These are phyloP conservation scores for Panopea generosa DNA, from an alignment of 2,888 invertebrate species.

Conservation along the genomic window DNA sequence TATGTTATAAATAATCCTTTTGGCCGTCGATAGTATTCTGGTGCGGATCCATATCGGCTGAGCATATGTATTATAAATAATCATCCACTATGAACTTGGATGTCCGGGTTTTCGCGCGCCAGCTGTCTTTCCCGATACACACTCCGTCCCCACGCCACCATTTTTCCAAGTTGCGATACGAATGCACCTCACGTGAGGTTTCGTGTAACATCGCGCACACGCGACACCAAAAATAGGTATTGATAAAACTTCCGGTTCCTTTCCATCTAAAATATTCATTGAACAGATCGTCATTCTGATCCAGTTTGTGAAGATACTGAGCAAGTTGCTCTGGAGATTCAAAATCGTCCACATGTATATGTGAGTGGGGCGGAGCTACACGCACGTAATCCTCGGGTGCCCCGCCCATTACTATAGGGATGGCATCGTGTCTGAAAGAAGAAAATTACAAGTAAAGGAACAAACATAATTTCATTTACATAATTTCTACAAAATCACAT, in stretches of 20 bases:
- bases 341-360: conserved; percentile 98
- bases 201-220: conserved; percentile 89
- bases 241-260: conserved; percentile 97
- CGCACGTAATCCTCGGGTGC: conserved; percentile 95
- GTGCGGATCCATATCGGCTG: no score
- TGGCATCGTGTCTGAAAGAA: conserved; percentile 89
- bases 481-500: no score
- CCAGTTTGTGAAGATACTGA: conserved; percentile 93
- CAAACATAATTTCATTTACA: no score
- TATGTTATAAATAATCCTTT: no score
- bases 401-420: conserved; percentile 98
- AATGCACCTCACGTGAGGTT: conserved; percentile 65
- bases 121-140: conserved; percentile 76
- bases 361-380: conserved; percentile 97
- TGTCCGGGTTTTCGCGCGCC: conserved; percentile 61
- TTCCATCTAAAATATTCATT: conserved; percentile 98
- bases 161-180: conserved; percentile 93
- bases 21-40: no score
- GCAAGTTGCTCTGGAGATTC: conserved; percentile 94
- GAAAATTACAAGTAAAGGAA: conserved; percentile 86
- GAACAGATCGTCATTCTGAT: conserved; percentile 94
- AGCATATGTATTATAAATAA: conserved; percentile 58
- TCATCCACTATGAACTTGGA: conserved; percentile 55
- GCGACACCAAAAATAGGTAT: conserved; percentile 97
- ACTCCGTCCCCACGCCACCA: conserved; percentile 91